Base-by-base conservation (phyloP, 1,140 invertebrate species). In the Plutomurus gul region DNA sequence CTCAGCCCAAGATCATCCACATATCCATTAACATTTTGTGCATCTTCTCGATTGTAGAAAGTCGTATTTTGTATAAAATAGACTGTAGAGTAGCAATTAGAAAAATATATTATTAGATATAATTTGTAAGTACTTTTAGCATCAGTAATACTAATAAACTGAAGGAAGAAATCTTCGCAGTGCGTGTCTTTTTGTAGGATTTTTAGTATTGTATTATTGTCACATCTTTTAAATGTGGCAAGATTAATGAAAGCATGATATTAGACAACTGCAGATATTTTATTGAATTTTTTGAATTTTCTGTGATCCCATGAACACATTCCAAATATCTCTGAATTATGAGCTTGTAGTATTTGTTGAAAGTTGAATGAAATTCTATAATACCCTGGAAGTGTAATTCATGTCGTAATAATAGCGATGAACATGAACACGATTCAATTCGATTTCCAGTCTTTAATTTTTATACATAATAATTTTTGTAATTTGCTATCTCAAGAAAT, bases 251-350 rank as follows among this genome's bases (percentile, higher is more conserved):
- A n/a, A n/a, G n/a, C n/a, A n/a, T n/a, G n/a, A n/a, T 65, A 65
- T 25, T 65, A 33, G 27, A 27, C 56, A 33, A n/a, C 39, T 43
- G n/a, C 39, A 43, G 39, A 43, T 43, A 43, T 13, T n/a, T n/a
- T n/a, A n/a, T n/a, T n/a, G n/a, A 43, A 13, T 13, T 43, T 43
- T 16, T 65, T 33, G 56, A 65, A 65, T 43, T 77, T 72, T 77
- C 76, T 77, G 76, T 77, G 76, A 77, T 77, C 65, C 40, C 20
- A 65, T 51, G 76, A 65, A 77, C 46, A 76, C 75, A 76, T 77
- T 49, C 76, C 40, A 72, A 77, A 77, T 40, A 77, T 72, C 40
- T 72, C 65, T 77, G 56, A 77, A 49, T 72, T n/a, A 77, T 77
- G 76, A 77, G 76, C 76, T 77, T 77, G 60, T 77, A 72, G 60